Conservation (phyloP, 2,797 vertebrate genomes). For the Helostoma temminkii region DNA sequence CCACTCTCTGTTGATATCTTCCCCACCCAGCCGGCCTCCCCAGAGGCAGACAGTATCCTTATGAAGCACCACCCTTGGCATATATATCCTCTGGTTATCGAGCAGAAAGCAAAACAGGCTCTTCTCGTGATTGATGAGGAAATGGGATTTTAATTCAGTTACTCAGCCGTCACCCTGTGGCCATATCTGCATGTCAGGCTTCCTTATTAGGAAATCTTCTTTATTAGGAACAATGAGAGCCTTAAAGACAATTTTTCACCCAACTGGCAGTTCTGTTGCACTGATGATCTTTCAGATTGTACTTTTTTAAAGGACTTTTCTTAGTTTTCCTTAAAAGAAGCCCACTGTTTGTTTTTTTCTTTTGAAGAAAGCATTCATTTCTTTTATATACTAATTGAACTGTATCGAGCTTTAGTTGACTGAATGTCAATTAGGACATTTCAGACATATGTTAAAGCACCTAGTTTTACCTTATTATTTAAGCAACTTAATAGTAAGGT, state of each 20-base stretch:
- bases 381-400: constrained; percentile 2
- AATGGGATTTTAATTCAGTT: constrained; percentile 83
- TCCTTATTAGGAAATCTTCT: constrained; percentile 65
- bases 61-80: constrained; percentile 67
- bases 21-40: constrained; percentile 73
- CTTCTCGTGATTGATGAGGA: constrained; percentile 81
- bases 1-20: constrained; percentile 71
- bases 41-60: constrained; percentile 70
- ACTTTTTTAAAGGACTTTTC: constrained; percentile 6
- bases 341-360: neutral
- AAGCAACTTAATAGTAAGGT: neutral
- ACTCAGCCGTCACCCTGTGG: constrained; percentile 76
- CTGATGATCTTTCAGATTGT: constrained; percentile 44
- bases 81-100: constrained; percentile 72
- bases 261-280: constrained; percentile 26
- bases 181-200: constrained; percentile 71
- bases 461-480: neutral
- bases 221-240: constrained; percentile 64
- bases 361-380: neutral
- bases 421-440: neutral
- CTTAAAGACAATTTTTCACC: constrained; percentile 47
- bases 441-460: neutral
- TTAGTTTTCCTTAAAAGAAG: constrained; percentile 1
- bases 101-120: constrained; percentile 71
- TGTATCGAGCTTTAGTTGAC: constrained; percentile 2